Conservation (phyloP, 2,888 invertebrate genomes). For the Scaptomyza tumidula region DNA sequence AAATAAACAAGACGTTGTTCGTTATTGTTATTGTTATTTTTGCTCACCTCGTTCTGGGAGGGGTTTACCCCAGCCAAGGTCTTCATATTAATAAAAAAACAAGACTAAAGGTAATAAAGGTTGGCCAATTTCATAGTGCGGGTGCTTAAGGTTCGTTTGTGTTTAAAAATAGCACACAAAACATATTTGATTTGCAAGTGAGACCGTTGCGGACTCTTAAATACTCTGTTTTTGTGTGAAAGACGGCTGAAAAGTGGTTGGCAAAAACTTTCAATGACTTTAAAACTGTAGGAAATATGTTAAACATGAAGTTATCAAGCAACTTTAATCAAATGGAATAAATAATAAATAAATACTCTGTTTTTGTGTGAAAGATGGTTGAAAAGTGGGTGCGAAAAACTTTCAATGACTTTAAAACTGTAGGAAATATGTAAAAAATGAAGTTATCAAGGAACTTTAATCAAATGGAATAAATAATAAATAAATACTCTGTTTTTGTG, state of each 20-base stretch:
- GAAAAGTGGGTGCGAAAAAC: too few relatives aligned
- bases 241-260: too few relatives aligned
- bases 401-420: neutral
- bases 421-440: neutral
- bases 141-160: neutral
- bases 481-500: neutral
- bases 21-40: constrained; percentile 56
- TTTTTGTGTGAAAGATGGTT: too few relatives aligned
- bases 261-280: too few relatives aligned
- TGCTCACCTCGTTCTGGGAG: constrained; percentile 30
- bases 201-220: neutral
- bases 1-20: neutral
- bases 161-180: neutral
- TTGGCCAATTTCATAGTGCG: constrained; percentile 2
- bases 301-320: too few relatives aligned
- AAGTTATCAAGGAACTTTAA: too few relatives aligned
- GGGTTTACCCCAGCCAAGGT: constrained; percentile 20
- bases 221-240: neutral
- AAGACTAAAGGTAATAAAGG: neutral
- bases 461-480: too few relatives aligned
- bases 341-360: constrained; percentile 2
- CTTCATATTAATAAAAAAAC: constrained; percentile 1
- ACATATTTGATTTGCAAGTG: constrained; percentile 38
- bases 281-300: neutral
- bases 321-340: too few relatives aligned